These are phyloP conservation scores for Atta texana DNA, from an alignment of 1,140 invertebrate genomes.

Conservation along the genomic window DNA sequence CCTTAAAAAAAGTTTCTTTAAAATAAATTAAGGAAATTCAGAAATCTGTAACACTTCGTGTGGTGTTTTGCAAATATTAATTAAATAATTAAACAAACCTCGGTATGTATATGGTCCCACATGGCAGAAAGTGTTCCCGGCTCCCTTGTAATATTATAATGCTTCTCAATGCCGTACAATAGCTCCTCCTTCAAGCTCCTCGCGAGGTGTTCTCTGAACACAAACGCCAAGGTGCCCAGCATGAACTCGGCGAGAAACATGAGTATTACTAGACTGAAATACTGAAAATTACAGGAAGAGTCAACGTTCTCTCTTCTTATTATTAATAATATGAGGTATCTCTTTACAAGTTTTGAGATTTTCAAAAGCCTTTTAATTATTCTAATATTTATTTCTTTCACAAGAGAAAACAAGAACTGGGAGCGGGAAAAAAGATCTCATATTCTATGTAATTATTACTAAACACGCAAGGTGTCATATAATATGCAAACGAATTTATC, in stretches of 20 bases:
- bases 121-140: slow-evolving; percentile 89
- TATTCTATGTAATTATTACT: slow-evolving; percentile 5
- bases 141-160: slow-evolving; percentile 89
- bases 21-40: background rate
- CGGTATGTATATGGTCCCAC: slow-evolving; percentile 91
- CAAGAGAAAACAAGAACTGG: background rate
- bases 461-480: background rate
- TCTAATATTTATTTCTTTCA: background rate
- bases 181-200: slow-evolving; percentile 90
- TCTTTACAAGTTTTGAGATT: background rate
- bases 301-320: background rate
- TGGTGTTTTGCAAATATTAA: background rate
- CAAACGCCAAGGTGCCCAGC: slow-evolving; percentile 91
- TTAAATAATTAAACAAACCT: slow-evolving; percentile 85
- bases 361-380: background rate
- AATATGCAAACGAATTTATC: slow-evolving; percentile 10
- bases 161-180: slow-evolving; percentile 89
- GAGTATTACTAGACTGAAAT: slow-evolving; percentile 93
- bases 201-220: slow-evolving; percentile 90
- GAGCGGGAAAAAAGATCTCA: background rate
- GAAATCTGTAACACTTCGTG: background rate
- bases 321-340: background rate
- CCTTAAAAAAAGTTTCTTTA: background rate
- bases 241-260: slow-evolving; percentile 93
- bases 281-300: slow-evolving; percentile 87